Base-by-base conservation (phyloP, 2,113 vertebrate genomes). In the Symphodus melops region DNA sequence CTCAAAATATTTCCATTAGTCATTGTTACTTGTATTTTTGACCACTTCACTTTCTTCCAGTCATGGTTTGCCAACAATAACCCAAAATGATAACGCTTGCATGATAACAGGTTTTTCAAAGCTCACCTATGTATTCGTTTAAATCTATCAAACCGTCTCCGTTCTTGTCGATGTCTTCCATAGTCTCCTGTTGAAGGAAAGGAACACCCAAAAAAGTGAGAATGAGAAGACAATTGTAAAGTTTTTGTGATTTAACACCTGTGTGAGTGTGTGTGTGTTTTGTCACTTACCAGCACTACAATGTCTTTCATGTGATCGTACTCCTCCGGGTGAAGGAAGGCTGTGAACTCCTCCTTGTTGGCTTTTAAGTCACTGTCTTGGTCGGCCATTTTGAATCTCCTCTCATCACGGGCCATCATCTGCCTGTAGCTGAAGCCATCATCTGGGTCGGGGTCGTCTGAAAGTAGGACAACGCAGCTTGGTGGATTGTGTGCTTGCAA, bases 91-190 rank as follows among this genome's bases (percentile, higher is more conserved):
- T 46, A 16, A 49, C 10, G 8, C 9, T 25, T 16, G 0, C 21
- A 17, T 51, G n/a, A 62, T 1, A 59, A 12, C n/a, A n/a, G n/a
- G 11, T 19, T 41, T 60, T 2, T 7, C 37, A 37, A 10, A 42
- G 84, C 95, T 95, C 84, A 99, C 98, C 97, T 7, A 99, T 99
- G 80, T 99, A 99, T 62, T 99, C 98, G 59, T 99, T 94, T 66
- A 99, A 87, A 81, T 99, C 96, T n/a, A 99, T 99, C 79, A 97
- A 96, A 21, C 98, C 97, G 67, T 99, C 98, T 20, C 95, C 95
- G 10, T 99, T 98, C 90, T 99, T 99, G 91, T 99, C 98, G 1
- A 99, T 99, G 88, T 99, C 98, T 81, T 99, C 98, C 97, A 99
- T 98, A 6, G 98, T 99, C 90, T 99, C 98, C 98, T 99, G 59